These are phyloP conservation scores for Sciaenops ocellatus DNA, from an alignment of 2,797 vertebrate species.

Conservation along the genomic window DNA sequence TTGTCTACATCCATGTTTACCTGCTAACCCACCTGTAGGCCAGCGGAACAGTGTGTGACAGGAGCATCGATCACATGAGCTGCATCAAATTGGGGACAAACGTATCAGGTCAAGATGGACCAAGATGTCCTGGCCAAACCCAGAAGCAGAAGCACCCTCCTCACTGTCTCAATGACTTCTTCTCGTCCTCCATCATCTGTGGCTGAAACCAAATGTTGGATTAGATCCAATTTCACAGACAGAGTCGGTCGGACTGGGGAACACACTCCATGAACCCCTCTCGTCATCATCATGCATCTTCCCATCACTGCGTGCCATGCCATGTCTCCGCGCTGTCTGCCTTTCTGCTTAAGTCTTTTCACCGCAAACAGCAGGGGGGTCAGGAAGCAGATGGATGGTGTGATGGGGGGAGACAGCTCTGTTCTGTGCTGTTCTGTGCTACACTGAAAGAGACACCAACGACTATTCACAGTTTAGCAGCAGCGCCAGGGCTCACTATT, in stretches of 20 bases:
- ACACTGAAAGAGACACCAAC: slow-evolving; percentile 34
- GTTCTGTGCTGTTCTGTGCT: slow-evolving; percentile 35
- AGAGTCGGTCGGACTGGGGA: background rate
- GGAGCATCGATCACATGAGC: too few species aligned
- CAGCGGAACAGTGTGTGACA: too few species aligned
- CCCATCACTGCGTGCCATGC: background rate
- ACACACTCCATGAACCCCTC: slow-evolving; percentile 9
- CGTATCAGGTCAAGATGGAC: too few species aligned
- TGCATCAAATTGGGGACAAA: too few species aligned
- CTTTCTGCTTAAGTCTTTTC: slow-evolving; percentile 48
- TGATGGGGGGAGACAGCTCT: slow-evolving; percentile 26
- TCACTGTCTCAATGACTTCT: too few species aligned
- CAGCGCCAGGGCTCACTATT: background rate
- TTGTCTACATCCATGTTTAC: too few species aligned
- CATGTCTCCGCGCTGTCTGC: slow-evolving; percentile 7
- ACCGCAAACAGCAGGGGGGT: slow-evolving; percentile 43
- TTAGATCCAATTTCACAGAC: background rate
- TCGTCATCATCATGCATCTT: background rate
- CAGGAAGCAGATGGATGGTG: slow-evolving; percentile 48
- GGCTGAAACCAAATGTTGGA: background rate
- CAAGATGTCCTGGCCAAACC: too few species aligned
- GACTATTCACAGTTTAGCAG: slow-evolving; percentile 45
- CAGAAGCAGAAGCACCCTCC: too few species aligned
- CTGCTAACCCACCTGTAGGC: background rate
- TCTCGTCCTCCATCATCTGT: background rate